Conservation (phyloP, 2,888 invertebrate genomes). For the Drosophila suboccidentalis region DNA sequence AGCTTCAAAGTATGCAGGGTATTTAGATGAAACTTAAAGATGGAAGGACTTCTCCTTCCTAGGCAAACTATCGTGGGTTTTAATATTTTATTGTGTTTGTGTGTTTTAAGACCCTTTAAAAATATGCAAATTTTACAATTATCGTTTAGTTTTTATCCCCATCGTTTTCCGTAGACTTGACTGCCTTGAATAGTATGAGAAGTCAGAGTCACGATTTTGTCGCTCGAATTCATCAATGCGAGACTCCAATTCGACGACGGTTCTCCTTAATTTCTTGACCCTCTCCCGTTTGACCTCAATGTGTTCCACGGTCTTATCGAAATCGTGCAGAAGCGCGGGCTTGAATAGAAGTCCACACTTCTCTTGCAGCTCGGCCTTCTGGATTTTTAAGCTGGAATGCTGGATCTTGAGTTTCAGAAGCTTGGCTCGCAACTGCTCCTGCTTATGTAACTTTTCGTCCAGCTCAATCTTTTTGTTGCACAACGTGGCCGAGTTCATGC, state of each 20-base stretch:
- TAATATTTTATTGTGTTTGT: neutral
- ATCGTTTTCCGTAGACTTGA: too few species aligned
- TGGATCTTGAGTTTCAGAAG: slow-evolving; percentile 27
- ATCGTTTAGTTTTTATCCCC: neutral
- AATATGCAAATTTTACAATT: neutral
- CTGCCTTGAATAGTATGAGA: neutral
- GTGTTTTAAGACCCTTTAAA: neutral
- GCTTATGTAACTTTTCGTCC: rapidly evolving
- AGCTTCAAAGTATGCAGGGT: too few species aligned
- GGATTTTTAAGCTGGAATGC: slow-evolving; percentile 6
- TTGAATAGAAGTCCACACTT: slow-evolving; percentile 43
- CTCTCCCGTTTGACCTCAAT: neutral
- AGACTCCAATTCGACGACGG: slow-evolving; percentile 21
- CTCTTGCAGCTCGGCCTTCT: slow-evolving; percentile 9
- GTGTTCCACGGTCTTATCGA: slow-evolving; percentile 26
- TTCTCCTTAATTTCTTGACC: neutral
- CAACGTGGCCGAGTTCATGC: slow-evolving; percentile 27
- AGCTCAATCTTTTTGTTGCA: rapidly evolving
- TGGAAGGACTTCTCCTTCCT: neutral
- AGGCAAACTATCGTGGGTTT: neutral
- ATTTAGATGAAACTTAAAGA: neutral
- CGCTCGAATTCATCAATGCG: slow-evolving; percentile 8
- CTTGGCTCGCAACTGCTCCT: slow-evolving; percentile 12
- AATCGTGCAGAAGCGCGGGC: slow-evolving; percentile 41
- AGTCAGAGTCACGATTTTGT: neutral